phyloP scores from a whole-genome alignment of 2,797 vertebrate genomes.

The Mionectes olivaceus region DNA sequence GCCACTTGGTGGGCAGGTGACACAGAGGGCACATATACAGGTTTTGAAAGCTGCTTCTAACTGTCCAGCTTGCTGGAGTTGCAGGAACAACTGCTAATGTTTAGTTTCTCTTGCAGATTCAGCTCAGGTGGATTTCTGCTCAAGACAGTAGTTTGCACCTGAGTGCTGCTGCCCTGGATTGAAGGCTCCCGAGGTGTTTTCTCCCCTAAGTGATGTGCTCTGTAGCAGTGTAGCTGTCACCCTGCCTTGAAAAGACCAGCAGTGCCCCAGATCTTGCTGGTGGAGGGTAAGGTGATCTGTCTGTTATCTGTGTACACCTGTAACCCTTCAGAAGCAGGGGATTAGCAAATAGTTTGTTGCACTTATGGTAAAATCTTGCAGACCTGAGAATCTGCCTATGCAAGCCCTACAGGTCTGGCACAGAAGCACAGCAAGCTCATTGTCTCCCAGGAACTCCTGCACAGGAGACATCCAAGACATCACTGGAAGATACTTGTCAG shows the following conservation, averaged over 20 bases:
- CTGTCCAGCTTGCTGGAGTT: background rate
- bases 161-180: background rate
- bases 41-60: background rate
- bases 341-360: background rate
- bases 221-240: fast-evolving
- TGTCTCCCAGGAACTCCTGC: background rate
- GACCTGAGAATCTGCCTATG: background rate
- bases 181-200: background rate
- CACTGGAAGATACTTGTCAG: background rate
- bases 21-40: background rate
- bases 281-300: background rate
- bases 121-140: background rate
- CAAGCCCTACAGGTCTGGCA: background rate
- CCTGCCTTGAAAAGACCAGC: background rate
- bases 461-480: background rate
- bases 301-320: background rate
- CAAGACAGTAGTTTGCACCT: background rate
- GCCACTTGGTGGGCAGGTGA: background rate
- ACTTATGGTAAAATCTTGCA: background rate
- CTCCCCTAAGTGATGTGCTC: background rate
- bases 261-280: background rate
- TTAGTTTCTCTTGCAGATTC: background rate
- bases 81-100: background rate
- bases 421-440: background rate
- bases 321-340: background rate